These are phyloP conservation scores for Steinernema feltiae DNA, from an alignment of 1,140 invertebrate species.

Conservation along the genomic window DNA sequence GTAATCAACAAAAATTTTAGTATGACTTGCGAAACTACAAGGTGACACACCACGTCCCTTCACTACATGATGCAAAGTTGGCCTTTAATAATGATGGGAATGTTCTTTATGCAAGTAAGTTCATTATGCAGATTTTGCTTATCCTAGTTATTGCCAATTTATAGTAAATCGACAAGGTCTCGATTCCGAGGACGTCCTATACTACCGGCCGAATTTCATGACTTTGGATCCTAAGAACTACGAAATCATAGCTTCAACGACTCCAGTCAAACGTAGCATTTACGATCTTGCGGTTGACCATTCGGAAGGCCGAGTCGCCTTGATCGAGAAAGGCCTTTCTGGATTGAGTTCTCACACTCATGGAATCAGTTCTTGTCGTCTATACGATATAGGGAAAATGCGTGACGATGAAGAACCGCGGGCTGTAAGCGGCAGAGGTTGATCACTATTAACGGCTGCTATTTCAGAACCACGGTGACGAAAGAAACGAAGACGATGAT, in stretches of 20 bases:
- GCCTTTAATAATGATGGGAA: neutral
- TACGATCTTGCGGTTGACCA: neutral
- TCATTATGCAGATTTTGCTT: too few relatives aligned
- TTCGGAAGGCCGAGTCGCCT: neutral
- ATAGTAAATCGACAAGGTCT: too few relatives aligned
- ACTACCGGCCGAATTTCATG: neutral
- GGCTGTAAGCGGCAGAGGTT: neutral
- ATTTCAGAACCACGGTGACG: neutral
- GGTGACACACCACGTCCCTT: neutral
- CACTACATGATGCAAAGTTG: neutral
- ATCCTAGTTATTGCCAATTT: too few relatives aligned
- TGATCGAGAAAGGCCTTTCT: neutral
- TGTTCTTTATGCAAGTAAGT: neutral
- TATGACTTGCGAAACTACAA: neutral
- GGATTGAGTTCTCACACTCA: neutral
- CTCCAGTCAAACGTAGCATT: neutral
- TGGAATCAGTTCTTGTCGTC: neutral
- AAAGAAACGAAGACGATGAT: neutral
- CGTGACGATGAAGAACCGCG: neutral
- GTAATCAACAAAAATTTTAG: neutral
- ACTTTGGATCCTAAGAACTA: neutral
- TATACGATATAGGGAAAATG: neutral
- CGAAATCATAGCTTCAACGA: neutral
- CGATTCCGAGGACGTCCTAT: neutral
- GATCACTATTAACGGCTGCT: neutral